Percentiles rank a stretch among this genome's conserved stretches.
Evolutionary conservation across 2,113 vertebrate species (phyloP).

Genomic region (Cepphus grylle): DNA sequence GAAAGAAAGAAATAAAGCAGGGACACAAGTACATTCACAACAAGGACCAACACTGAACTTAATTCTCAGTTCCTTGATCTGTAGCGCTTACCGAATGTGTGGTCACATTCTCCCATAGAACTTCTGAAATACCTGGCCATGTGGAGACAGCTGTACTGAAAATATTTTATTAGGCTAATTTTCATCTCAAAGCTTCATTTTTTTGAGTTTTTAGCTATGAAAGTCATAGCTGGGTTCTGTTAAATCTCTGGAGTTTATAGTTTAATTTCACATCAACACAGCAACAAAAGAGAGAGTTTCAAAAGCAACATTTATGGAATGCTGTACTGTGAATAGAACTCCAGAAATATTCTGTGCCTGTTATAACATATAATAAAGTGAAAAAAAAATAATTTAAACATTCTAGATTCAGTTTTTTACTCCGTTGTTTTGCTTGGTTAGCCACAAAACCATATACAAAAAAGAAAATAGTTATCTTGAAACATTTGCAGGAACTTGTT

Average conservation of each 20-base stretch:
- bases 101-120: neutral
- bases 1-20: neutral
- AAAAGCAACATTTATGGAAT: neutral
- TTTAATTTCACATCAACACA: neutral
- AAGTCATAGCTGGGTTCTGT: neutral
- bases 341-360: neutral
- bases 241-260: neutral
- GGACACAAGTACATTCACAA: neutral
- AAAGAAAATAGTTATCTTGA: neutral
- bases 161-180: neutral
- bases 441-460: neutral
- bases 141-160: neutral
- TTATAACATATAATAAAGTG: neutral
- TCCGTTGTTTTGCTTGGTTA: neutral
- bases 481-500: neutral
- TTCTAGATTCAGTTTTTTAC: neutral
- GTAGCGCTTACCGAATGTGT: fast-evolving
- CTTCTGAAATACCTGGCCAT: neutral
- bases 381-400: neutral
- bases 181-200: neutral
- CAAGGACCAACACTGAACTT: neutral
- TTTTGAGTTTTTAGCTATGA: neutral
- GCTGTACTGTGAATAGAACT: neutral
- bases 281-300: neutral
- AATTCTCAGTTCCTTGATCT: neutral